Evolutionary conservation across 2,888 invertebrate genomes (phyloP), one percentile per base, ranked within the genome.

Genomic region (Microdon myrmicae): DNA sequence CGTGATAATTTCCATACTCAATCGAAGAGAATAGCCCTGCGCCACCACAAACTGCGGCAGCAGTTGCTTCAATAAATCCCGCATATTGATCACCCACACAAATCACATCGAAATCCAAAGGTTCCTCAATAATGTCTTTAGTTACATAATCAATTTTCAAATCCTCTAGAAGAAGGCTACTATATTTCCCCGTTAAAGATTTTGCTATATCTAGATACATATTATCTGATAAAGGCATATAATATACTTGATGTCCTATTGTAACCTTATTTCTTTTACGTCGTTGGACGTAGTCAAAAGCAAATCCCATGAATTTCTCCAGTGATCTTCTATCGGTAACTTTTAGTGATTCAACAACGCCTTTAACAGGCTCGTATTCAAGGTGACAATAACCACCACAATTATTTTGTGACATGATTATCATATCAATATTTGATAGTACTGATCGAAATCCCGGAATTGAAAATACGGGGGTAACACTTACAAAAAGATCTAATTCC

Each of bases 341-440:
- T 5, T 69, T 72, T 5, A 76, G 32, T 2, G 75, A 74, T 55
- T 76, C 74, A n/a, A 75, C 73, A 3, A 76, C 68, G 1, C 75
- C 76, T 8, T 66, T 55, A 0, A 76, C 74, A 2, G 76, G 76
- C 1, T 73, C 71, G 14, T 76, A 76, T 47, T 76, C 76, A 41
- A 76, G 25, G 14, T 75, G 75, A 2, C 71, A 58, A 43, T 68
- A 74, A 44, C 72, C 72, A 4, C 74, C 75, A 54, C 68, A 69
- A 35, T 73, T 73, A 51, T 75, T 76, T 28, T 76, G 72, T 16
- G 68, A 68, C 3, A 75, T 64, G n/a, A 76, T 13, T 10, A 69
- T 67, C 2, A 76, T 71, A 38, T 74, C 64, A 0, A 72, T 64
- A 28, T 67, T 37, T 1, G 72, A 70, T 25, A 68, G 70, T 4